Percentiles rank a stretch among this genome's conserved stretches.
These are phyloP conservation scores for Labeo catla DNA, from an alignment of 2,113 vertebrate genomes.

Conservation along the genomic window DNA sequence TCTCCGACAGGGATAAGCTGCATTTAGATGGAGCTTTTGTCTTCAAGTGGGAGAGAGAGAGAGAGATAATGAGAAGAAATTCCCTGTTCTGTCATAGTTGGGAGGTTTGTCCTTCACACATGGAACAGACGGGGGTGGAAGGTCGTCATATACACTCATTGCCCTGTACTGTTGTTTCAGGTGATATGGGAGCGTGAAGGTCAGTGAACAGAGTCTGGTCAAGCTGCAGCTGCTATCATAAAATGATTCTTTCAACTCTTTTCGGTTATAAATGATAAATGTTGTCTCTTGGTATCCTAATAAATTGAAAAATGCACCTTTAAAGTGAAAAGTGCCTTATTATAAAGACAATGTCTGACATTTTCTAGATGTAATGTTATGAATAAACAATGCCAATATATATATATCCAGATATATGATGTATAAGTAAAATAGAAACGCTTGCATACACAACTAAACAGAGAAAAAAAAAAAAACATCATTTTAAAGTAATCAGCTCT, in stretches of 20 bases:
- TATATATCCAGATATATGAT: too few relatives aligned
- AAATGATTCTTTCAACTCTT: background rate
- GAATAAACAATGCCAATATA: too few relatives aligned
- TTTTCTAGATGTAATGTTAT: too few relatives aligned
- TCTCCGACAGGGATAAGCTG: background rate
- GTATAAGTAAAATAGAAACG: too few relatives aligned
- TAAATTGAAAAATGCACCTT: background rate
- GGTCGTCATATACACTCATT: slow-evolving; percentile 11
- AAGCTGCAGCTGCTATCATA: slow-evolving; percentile 1
- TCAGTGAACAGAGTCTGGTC: background rate
- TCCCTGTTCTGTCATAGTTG: background rate
- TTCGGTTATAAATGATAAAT: background rate
- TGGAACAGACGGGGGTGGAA: slow-evolving; percentile 1
- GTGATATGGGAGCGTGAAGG: slow-evolving; percentile 1
- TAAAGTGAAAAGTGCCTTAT: background rate
- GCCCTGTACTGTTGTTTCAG: background rate
- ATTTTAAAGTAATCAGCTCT: too few relatives aligned
- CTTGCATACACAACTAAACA: too few relatives aligned
- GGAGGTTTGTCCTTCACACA: slow-evolving; percentile 28
- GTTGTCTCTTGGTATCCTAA: background rate
- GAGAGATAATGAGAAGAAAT: slow-evolving; percentile 7
- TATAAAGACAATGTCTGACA: too few relatives aligned
- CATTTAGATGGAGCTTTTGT: background rate
- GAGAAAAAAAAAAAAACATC: too few relatives aligned
- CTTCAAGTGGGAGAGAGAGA: background rate